These are phyloP conservation scores for Hemiprocne comata DNA, from an alignment of 2,113 vertebrate genomes.

Conservation along the genomic window DNA sequence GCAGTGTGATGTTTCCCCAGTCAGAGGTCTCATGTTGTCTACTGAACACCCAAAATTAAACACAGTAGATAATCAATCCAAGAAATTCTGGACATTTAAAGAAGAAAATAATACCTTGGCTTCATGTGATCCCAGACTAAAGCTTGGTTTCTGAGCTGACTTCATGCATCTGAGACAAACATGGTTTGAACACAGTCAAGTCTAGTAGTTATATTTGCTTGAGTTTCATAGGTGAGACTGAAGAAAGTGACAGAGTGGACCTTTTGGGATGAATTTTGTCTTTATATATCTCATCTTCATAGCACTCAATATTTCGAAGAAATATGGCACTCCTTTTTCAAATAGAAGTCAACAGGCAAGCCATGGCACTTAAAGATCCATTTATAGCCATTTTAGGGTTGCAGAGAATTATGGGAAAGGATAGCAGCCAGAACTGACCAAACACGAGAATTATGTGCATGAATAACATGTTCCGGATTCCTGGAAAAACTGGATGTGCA, in stretches of 20 bases:
- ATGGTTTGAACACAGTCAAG: neutral
- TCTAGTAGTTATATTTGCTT: neutral
- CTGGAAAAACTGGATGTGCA: neutral
- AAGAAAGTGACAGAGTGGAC: neutral
- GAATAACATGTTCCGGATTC: neutral
- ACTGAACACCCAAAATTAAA: neutral
- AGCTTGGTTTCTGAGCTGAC: neutral
- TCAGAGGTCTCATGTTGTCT: slow-evolving; percentile 6
- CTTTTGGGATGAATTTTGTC: neutral
- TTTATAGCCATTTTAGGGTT: neutral
- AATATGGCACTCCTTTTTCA: neutral
- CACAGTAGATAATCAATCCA: slow-evolving; percentile 1
- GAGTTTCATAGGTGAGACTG: neutral
- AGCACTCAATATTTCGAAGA: neutral
- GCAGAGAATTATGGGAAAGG: neutral
- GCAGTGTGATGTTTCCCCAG: neutral
- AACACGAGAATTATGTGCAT: neutral
- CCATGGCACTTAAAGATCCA: neutral
- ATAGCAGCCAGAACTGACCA: neutral
- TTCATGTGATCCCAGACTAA: neutral
- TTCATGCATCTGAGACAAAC: neutral
- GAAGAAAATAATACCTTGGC: neutral
- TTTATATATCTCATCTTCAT: neutral
- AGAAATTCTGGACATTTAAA: neutral
- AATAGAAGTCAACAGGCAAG: neutral